Percentiles rank a stretch among this genome's conserved stretches.
Evolutionary conservation across 2,113 vertebrate species (phyloP).

Genomic region (Dipodomys spectabilis): DNA sequence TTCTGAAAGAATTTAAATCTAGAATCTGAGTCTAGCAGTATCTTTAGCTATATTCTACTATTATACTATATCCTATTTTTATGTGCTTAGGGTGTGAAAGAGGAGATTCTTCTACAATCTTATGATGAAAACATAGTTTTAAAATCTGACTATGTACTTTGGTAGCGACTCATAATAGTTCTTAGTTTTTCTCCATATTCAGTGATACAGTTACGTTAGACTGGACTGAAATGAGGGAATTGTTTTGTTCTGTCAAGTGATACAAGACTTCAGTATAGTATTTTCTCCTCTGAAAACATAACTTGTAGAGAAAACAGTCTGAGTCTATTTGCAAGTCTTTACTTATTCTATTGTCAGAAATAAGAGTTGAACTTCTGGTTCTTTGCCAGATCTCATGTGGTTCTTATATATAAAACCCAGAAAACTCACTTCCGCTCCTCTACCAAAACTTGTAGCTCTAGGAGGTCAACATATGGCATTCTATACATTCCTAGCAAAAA

Average conservation of each 20-base stretch:
- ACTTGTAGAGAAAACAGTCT: background rate
- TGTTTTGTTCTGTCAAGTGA: background rate
- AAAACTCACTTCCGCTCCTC: background rate
- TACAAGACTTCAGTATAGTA: background rate
- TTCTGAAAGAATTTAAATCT: background rate
- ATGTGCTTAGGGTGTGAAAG: background rate
- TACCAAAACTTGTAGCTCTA: no score
- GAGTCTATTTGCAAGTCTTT: background rate
- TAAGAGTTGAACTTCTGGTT: background rate
- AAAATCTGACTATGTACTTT: background rate
- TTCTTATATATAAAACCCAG: background rate
- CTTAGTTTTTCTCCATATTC: background rate
- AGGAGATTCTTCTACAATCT: background rate
- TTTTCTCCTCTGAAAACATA: background rate
- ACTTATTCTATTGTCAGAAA: background rate
- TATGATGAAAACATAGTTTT: background rate
- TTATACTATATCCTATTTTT: background rate
- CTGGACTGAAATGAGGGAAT: background rate
- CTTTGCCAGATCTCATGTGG: background rate
- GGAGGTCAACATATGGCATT: background rate
- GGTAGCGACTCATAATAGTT: background rate
- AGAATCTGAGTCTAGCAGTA: background rate
- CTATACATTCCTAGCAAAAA: background rate
- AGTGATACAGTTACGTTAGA: background rate
- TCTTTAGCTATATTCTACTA: background rate